Conservation (phyloP, 2,113 vertebrate genomes). For the Todiramphus saurophagus region DNA sequence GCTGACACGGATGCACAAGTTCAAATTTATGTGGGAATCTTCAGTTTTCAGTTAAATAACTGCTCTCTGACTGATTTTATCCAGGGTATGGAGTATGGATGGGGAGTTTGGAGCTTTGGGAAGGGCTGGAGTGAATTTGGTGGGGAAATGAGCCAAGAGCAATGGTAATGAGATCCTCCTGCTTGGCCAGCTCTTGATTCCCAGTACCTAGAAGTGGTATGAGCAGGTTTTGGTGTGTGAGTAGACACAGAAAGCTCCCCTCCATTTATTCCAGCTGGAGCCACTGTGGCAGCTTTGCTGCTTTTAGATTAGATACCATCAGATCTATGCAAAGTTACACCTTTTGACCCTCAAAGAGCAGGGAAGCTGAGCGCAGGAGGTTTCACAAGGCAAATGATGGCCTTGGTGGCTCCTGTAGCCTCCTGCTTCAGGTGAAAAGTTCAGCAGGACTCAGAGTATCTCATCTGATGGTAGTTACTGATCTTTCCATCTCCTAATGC, state of each 20-base stretch:
- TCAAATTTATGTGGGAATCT: accelerated
- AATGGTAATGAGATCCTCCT: neutral
- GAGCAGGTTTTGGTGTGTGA: neutral
- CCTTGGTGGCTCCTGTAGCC: neutral
- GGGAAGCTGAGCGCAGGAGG: neutral
- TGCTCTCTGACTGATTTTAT: neutral
- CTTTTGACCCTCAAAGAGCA: neutral
- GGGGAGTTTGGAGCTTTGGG: neutral
- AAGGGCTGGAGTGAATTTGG: neutral
- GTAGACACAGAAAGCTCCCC: neutral
- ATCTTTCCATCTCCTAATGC: neutral
- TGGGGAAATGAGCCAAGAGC: neutral
- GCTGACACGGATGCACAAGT: neutral
- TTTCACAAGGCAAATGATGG: neutral
- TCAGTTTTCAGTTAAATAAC: neutral
- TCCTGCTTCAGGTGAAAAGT: neutral
- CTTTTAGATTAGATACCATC: neutral
- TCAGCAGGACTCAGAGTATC: neutral
- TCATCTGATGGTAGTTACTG: neutral
- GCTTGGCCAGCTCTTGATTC: neutral
- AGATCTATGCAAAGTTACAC: neutral
- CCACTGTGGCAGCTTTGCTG: neutral
- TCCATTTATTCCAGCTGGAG: neutral
- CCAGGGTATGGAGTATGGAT: neutral
- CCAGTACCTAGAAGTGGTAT: neutral